Evolutionary conservation across 2,797 vertebrate genomes (phyloP), one percentile per base, ranked within the genome.

Genomic region (Australoheros facetus): DNA sequence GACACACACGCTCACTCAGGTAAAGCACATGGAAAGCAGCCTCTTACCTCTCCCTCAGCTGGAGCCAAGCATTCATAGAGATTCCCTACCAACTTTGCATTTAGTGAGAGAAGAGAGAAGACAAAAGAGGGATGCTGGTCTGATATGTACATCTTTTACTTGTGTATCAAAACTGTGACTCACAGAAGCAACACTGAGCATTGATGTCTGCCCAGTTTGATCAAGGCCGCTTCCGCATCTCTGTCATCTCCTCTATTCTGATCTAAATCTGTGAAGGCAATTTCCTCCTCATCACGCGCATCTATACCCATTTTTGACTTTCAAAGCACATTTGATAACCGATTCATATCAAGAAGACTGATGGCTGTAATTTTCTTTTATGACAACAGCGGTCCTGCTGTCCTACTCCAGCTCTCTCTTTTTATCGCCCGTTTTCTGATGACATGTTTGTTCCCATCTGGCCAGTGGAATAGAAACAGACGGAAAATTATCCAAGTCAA

Each of bases 31-130:
- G 90, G 78, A 79, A 91, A 84, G 87, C 88, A 92, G 88, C 89
- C 79, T 91, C 96, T 96, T 96, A 96, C 96, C 96, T 96, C 93
- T 80, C 93, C 91, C 91, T 95, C 93, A 91, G 92, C 82, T 85
- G 90, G 86, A 94, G 94, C 94, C 95, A 96, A 94, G 91, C 91
- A 87, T 89, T 95, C 95, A 96, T 93, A 94, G 90, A 94, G 91
- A 88, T 84, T 94, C 88, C 95, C 95, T 94, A 96, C 85, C 95
- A 96, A 95, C 96, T 96, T 95, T 92, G 94, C 93, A 93, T 94
- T 94, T 92, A 93, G 87, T 93, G 89, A 95, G 91, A 94, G 88
- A 93, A 88, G 92, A 95, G 90, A 95, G 74, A 95, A 94, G 91
- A 95, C 89, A 92, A 89, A 86, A 93, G 89, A 93, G 81, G 82